Base-by-base conservation (phyloP, 2,113 vertebrate genomes). In the Barnardius zonarius region DNA sequence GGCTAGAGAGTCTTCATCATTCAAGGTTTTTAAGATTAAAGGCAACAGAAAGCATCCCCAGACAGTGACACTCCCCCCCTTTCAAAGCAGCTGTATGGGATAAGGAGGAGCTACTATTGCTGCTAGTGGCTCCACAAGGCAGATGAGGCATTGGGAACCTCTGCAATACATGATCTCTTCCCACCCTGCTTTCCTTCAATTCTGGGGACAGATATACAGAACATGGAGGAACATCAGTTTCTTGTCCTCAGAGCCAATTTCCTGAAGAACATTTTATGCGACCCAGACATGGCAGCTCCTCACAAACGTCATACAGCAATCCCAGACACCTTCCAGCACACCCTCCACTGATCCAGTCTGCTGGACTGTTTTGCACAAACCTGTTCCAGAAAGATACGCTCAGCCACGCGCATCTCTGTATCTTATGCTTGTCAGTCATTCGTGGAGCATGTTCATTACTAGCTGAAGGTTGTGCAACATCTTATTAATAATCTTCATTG, bases 91-190 rank as follows among this genome's bases (percentile, higher is more conserved):
- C 24, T 72, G 2, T 49, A 41, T 11, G 17, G 46, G 28, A 52
- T 44, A 69, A 66, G 13, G 33, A 92, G 28, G 9, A 75, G 28
- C 17, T 85, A 41, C 25, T 52, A 43, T 27, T 52, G 24, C 48
- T 57, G 33, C 30, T 37, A 44, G 30, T 33, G 25, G 25, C 27
- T 87, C 59, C 13, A 30, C 30, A 52, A 82, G 54, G 30, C 23
- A 78, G 61, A n/a, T 17, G 20, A 70, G 11, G 22, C 5, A 7
- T 7, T 67, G 43, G 41, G 67, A 62, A 88, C 17, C 7, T 51
- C 68, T 83, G 25, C 18, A 77, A 13, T 61, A 80, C 16, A 48
- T 0, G 0, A n/a, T n/a, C 18, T 49, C n/a, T 63, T 75, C 31
- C 55, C 86, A 51, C 11, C 19, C 46, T 51, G 33, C 5, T 63